phyloP scores from a whole-genome alignment of 2,797 vertebrate species.

The Anguilla megastoma region DNA sequence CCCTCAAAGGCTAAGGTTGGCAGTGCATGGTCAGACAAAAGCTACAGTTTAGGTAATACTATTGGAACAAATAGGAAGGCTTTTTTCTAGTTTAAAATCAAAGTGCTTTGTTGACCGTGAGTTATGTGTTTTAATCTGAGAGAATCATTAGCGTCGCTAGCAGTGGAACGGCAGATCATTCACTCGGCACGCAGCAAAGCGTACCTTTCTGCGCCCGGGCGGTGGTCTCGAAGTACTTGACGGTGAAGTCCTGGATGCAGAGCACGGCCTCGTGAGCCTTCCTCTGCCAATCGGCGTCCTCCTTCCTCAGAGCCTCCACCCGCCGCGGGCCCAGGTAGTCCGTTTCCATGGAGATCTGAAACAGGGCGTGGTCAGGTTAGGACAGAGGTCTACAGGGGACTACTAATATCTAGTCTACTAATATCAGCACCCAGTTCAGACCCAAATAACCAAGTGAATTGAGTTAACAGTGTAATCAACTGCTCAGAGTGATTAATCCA shows the following conservation, averaged over 20 bases:
- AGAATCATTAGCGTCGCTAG: background rate
- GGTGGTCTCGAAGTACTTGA: conserved; percentile 97
- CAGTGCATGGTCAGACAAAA: background rate
- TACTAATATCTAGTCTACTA: no score
- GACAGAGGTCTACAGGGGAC: no score
- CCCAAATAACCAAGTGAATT: no score
- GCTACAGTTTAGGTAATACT: background rate
- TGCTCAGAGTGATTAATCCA: no score
- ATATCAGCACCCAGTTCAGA: no score
- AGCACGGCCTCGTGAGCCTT: conserved; percentile 92
- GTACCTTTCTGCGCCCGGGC: conserved; percentile 92
- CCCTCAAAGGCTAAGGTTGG: no score
- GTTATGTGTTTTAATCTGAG: background rate
- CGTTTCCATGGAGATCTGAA: conserved; percentile 92
- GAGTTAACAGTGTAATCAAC: no score
- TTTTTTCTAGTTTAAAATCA: background rate
- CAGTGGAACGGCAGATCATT: background rate
- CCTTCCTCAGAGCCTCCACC: conserved; percentile 86
- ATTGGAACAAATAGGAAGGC: background rate
- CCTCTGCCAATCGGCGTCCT: conserved; percentile 93
- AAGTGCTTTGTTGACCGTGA: background rate
- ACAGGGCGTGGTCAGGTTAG: background rate
- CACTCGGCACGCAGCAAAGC: background rate
- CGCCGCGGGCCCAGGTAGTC: conserved; percentile 93
- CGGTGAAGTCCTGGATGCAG: conserved; percentile 94